A percentile compares a stretch with the other conserved stretches of the same genome.
These are phyloP conservation scores for Sinosuthora webbiana DNA, from an alignment of 2,113 vertebrate genomes.

Conservation along the genomic window DNA sequence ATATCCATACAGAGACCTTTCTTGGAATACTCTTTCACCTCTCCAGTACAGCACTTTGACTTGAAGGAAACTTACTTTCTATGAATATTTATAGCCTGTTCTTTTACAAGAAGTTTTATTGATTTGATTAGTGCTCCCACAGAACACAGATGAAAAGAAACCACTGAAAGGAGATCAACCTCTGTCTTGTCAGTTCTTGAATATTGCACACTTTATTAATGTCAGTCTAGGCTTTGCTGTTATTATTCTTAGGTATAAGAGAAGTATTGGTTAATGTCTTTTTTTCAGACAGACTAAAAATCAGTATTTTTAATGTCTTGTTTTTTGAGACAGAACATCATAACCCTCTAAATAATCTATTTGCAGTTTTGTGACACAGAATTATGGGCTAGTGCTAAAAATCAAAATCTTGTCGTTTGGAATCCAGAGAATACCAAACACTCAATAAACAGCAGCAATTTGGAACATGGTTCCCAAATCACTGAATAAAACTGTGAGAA, in stretches of 20 bases:
- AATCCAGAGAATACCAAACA: background rate
- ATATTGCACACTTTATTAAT: background rate
- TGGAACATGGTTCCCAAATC: background rate
- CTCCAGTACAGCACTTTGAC: background rate
- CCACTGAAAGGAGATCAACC: background rate
- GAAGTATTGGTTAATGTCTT: background rate
- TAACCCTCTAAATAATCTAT: background rate
- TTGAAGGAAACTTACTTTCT: conserved; percentile 10
- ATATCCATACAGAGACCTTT: background rate
- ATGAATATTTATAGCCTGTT: conserved; percentile 31
- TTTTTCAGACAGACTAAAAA: background rate
- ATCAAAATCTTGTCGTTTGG: background rate
- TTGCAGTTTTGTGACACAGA: background rate
- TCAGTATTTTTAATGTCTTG: background rate
- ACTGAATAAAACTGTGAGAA: background rate
- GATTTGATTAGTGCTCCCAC: conserved; percentile 22
- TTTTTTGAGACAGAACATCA: background rate
- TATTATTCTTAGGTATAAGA: background rate
- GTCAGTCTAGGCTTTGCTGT: background rate
- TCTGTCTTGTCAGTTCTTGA: conserved; percentile 38
- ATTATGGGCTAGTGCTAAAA: background rate
- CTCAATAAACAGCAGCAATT: background rate
- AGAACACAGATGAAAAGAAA: conserved; percentile 16
- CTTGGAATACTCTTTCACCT: background rate
- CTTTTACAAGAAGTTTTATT: conserved; percentile 33